A percentile compares a stretch with the other conserved stretches of the same genome.
phyloP scores from a whole-genome alignment of 2,797 vertebrate species.

The Scyliorhinus canicula region DNA sequence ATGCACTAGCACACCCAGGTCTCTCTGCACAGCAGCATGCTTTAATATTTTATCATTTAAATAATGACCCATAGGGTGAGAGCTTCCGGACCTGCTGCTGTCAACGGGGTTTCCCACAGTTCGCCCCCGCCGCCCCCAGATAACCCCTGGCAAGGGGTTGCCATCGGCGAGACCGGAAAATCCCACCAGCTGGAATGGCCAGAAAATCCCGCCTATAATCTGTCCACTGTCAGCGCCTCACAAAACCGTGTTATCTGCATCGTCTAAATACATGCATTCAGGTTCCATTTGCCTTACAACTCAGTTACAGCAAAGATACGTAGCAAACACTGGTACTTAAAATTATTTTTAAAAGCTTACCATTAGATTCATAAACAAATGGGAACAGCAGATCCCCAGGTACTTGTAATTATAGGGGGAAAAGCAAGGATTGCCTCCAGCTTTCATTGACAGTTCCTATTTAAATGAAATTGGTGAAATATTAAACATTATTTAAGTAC shows the following conservation, averaged over 20 bases:
- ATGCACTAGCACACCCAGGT: too few relatives aligned
- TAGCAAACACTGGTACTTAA: background rate
- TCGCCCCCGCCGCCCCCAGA: too few relatives aligned
- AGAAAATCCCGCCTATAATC: too few relatives aligned
- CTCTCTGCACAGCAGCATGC: too few relatives aligned
- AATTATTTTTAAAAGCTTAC: background rate
- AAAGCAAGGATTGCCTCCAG: background rate
- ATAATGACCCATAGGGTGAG: too few relatives aligned
- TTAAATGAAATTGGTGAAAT: background rate
- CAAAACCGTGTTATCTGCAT: background rate
- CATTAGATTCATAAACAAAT: slow-evolving; percentile 31
- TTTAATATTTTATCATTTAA: too few relatives aligned
- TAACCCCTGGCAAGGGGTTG: too few relatives aligned
- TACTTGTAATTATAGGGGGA: slow-evolving; percentile 14
- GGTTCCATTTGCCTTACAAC: background rate
- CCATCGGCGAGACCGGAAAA: too few relatives aligned
- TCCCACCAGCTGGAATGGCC: too few relatives aligned
- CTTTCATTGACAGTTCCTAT: background rate
- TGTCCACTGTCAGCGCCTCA: background rate
- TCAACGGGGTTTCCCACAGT: too few relatives aligned
- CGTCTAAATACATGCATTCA: background rate
- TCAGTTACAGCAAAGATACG: background rate
- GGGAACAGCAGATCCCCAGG: background rate
- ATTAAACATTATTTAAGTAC: background rate
- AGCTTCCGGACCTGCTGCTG: too few relatives aligned